A percentile compares a stretch with the other conserved stretches of the same genome.
Conservation (phyloP, 2,113 vertebrate genomes). For the Elephantulus edwardii region DNA sequence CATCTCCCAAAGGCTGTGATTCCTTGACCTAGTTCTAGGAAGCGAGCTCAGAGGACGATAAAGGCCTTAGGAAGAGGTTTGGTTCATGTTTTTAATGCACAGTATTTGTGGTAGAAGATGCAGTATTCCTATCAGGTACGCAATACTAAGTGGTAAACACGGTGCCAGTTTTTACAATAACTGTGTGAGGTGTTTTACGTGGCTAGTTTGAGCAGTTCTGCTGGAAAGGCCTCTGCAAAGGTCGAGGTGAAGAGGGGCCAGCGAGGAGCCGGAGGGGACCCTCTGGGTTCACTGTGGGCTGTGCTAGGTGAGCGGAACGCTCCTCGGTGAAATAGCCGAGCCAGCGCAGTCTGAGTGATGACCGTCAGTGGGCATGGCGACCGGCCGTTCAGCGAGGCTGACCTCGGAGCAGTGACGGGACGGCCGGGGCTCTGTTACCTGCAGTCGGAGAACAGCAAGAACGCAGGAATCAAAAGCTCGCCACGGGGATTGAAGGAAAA, state of each 20-base stretch:
- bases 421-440: background rate
- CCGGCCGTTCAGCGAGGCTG: background rate
- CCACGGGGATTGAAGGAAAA: background rate
- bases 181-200: background rate
- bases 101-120: background rate
- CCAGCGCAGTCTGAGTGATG: background rate
- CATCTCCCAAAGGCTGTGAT: background rate
- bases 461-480: too few species aligned
- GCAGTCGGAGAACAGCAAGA: too few species aligned
- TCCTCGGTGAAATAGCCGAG: background rate
- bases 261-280: background rate
- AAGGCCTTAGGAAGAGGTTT: background rate
- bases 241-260: background rate
- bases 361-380: background rate
- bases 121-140: background rate
- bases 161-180: conserved; percentile 10
- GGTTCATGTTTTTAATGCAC: conserved; percentile 1
- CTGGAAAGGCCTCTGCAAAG: background rate
- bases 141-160: background rate
- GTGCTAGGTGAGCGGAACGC: background rate
- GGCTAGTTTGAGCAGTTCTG: background rate
- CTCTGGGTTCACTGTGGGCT: background rate
- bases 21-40: background rate
- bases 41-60: conserved; percentile 24
- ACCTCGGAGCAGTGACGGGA: background rate